These are phyloP conservation scores for Leptinotarsa peninsularis DNA, from an alignment of 2,888 invertebrate species.

Conservation along the genomic window DNA sequence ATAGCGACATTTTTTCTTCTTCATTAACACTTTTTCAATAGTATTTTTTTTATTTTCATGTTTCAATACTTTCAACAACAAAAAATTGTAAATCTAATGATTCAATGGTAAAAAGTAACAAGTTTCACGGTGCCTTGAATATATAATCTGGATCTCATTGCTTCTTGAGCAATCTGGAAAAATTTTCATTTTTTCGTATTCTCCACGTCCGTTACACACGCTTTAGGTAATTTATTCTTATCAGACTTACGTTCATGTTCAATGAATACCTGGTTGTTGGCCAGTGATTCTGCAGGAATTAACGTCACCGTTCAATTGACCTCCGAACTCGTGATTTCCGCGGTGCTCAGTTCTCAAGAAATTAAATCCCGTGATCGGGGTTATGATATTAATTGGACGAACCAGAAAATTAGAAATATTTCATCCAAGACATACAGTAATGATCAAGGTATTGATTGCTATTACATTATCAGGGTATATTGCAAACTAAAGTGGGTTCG, in stretches of 20 bases:
- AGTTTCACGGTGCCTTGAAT: no score
- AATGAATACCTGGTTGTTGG: constrained; percentile 13
- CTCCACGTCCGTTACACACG: background rate
- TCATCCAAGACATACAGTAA: background rate
- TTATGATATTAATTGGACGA: constrained; percentile 14
- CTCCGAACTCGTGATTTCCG: constrained; percentile 16
- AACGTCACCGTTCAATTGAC: constrained; percentile 20
- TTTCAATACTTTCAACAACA: no score
- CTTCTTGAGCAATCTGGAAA: background rate
- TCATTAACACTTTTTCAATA: no score
- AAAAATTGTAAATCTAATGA: no score
- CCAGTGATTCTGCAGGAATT: constrained; percentile 12
- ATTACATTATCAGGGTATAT: no score
- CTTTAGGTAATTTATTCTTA: background rate
- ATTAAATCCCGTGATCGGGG: constrained; percentile 16
- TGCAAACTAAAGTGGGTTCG: no score
- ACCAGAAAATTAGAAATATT: constrained; percentile 10
- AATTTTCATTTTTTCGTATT: background rate
- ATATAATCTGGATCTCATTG: no score
- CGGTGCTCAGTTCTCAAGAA: constrained; percentile 8
- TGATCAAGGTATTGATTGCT: background rate
- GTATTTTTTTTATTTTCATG: no score
- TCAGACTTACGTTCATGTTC: background rate
- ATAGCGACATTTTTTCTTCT: no score
- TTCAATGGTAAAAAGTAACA: no score